A percentile compares a stretch with the other conserved stretches of the same genome.
Evolutionary conservation across 2,888 invertebrate genomes (phyloP).

Genomic region (Tenthredo amoena): DNA sequence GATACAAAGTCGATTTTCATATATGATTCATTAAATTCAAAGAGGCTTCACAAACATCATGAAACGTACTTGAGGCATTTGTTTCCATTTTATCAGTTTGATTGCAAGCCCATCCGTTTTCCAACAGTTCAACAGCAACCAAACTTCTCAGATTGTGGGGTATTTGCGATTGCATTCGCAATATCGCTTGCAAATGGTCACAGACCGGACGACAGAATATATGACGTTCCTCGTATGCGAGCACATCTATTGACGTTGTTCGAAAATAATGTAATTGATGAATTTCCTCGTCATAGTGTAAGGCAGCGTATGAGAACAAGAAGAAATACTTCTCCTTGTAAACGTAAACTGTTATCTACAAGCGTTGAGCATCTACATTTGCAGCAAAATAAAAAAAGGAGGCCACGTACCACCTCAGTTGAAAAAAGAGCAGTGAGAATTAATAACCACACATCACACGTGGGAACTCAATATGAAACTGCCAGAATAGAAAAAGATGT

Average conservation of each 20-base stretch:
- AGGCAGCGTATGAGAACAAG: not conserved
- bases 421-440: not conserved
- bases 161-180: constrained; percentile 50
- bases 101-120: too few relatives aligned
- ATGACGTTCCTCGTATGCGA: constrained; percentile 50
- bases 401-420: too few relatives aligned
- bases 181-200: constrained; percentile 12
- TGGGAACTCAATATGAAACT: too few relatives aligned
- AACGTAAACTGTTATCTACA: not conserved
- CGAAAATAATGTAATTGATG: constrained; percentile 28
- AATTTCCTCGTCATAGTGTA: constrained; percentile 44
- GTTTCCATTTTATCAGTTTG: too few relatives aligned
- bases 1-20: too few relatives aligned
- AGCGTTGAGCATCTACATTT: not conserved
- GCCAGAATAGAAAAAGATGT: not conserved
- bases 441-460: not conserved
- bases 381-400: too few relatives aligned
- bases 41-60: too few relatives aligned
- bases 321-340: not conserved
- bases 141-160: constrained; percentile 19
- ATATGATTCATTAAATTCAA: too few relatives aligned
- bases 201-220: constrained; percentile 21
- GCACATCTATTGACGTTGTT: constrained; percentile 53
- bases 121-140: too few relatives aligned
- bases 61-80: too few relatives aligned